These are phyloP conservation scores for Hyles euphorbiae DNA, from an alignment of 1,140 invertebrate species.

Conservation along the genomic window DNA sequence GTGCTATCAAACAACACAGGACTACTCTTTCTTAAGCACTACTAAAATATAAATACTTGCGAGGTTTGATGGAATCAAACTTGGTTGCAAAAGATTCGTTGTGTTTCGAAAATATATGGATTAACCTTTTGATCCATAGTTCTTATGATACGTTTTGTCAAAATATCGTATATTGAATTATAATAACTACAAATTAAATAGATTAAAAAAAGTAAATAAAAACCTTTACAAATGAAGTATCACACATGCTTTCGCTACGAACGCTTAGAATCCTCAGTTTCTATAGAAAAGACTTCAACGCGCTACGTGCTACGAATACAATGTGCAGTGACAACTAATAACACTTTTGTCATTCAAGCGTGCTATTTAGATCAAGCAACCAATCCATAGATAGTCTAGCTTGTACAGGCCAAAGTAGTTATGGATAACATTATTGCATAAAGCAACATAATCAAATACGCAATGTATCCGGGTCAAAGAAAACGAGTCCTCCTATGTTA, in stretches of 20 bases:
- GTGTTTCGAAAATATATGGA: no score
- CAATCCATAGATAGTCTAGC: no score
- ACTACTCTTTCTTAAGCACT: not conserved
- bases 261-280: not conserved
- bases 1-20: not conserved
- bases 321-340: no score
- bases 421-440: slow-evolving; percentile 2
- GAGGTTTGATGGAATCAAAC: no score
- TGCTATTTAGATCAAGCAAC: not conserved
- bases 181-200: no score
- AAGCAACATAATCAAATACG: slow-evolving; percentile 31
- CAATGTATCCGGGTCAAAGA: slow-evolving; percentile 65
- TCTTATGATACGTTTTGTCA: no score
- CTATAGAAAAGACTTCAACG: slow-evolving; percentile 60
- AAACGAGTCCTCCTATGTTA: slow-evolving; percentile 44
- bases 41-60: no score
- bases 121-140: no score
- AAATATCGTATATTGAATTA: no score
- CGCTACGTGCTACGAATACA: slow-evolving; percentile 19
- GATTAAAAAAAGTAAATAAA: no score
- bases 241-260: not conserved
- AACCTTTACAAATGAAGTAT: no score
- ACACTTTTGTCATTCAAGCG: not conserved
- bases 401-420: not conserved
- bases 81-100: no score